phyloP scores from a whole-genome alignment of 2,888 invertebrate species.

The Philonicus albiceps region DNA sequence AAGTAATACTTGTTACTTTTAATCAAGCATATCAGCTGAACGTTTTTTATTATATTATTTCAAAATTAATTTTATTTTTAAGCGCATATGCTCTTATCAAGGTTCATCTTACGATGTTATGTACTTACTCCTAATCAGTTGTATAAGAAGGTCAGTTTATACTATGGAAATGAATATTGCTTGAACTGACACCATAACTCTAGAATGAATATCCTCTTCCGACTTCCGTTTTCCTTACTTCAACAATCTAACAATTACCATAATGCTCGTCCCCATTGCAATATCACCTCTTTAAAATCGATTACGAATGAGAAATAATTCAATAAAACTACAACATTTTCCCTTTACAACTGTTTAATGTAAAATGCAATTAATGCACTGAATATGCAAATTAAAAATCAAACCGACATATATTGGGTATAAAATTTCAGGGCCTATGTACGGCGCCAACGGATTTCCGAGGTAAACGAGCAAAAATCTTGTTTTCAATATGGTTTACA shows the following conservation, averaged over 20 bases:
- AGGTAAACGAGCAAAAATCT: background rate
- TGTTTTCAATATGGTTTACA: background rate
- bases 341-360: background rate
- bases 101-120: background rate
- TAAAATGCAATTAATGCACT: background rate
- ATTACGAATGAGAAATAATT: background rate
- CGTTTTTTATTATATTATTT: too few relatives aligned
- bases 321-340: background rate
- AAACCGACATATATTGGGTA: background rate
- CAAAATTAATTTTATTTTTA: too few relatives aligned
- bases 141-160: background rate
- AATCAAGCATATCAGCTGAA: background rate
- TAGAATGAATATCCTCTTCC: background rate
- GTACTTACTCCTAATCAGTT: background rate
- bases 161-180: background rate
- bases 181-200: background rate
- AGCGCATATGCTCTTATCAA: background rate
- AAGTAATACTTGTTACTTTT: background rate
- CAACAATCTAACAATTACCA: background rate
- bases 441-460: background rate
- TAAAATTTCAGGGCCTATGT: constrained; percentile 14
- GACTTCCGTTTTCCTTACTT: background rate
- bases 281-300: background rate
- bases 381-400: background rate
- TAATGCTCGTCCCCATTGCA: background rate